Evolutionary conservation across 2,113 vertebrate genomes (phyloP).

Genomic region (Brevimyrus niger): DNA sequence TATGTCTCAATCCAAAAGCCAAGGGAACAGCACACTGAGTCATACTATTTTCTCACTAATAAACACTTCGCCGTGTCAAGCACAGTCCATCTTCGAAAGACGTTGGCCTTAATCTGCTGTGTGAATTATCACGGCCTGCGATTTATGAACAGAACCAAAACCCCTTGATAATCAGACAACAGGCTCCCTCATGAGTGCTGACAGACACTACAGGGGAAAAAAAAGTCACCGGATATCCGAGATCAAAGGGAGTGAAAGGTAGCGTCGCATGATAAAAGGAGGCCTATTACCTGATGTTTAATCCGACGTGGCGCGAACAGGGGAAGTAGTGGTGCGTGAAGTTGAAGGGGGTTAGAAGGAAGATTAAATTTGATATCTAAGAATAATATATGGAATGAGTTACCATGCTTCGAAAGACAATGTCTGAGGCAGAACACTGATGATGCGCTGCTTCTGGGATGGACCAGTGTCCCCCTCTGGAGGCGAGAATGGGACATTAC

Average conservation of each 20-base stretch:
- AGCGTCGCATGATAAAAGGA: neutral
- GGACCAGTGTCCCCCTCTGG: neutral
- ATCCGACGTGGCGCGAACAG: neutral
- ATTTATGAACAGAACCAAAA: neutral
- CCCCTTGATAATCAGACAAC: neutral
- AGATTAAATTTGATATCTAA: neutral
- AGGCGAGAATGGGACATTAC: constrained; percentile 6
- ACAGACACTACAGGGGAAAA: neutral
- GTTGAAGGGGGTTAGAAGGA: neutral
- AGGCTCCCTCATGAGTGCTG: neutral
- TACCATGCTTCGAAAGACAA: neutral
- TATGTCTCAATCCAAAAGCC: neutral
- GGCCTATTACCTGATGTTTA: neutral
- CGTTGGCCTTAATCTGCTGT: neutral
- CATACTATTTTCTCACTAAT: constrained; percentile 11
- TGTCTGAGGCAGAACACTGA: neutral
- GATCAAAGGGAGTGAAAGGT: neutral
- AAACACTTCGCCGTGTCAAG: neutral
- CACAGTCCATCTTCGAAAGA: neutral
- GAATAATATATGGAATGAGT: neutral
- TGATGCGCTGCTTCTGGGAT: neutral
- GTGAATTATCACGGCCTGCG: neutral
- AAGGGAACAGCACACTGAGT: neutral
- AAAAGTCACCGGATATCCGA: neutral
- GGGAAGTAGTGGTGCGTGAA: neutral